These are phyloP conservation scores for Arge pagana DNA, from an alignment of 2,888 invertebrate genomes.

Conservation along the genomic window DNA sequence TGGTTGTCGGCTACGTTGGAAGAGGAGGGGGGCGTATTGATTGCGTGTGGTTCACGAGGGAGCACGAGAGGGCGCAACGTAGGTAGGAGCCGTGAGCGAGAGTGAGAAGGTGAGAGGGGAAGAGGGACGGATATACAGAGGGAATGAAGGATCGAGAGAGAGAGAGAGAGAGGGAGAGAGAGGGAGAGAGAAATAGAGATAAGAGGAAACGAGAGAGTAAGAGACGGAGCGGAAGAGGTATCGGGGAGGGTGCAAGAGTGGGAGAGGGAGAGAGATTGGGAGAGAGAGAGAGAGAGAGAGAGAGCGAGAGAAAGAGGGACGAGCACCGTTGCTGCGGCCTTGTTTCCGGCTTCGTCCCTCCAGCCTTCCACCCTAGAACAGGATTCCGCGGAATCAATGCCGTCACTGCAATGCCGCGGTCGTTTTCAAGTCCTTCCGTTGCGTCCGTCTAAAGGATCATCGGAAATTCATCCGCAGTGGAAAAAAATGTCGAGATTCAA, in stretches of 20 bases:
- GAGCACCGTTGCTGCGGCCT: constrained; percentile 37
- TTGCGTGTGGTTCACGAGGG: constrained; percentile 46
- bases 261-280: constrained; percentile 22
- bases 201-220: constrained; percentile 17
- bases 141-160: constrained; percentile 21
- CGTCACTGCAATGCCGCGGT: constrained; percentile 38
- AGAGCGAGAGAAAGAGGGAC: constrained; percentile 29
- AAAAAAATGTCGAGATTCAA: background rate
- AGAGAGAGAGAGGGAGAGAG: constrained; percentile 21
- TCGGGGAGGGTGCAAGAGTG: constrained; percentile 37
- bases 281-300: constrained; percentile 13
- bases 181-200: constrained; percentile 24
- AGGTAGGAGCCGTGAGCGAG: constrained; percentile 2
- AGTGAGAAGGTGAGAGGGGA: constrained; percentile 8
- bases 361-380: constrained; percentile 14
- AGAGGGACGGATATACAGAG: constrained; percentile 12
- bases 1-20: constrained; percentile 25
- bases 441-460: no score
- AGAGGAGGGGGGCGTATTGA: constrained; percentile 45
- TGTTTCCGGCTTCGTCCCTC: constrained; percentile 28
- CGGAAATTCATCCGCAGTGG: no score
- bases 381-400: constrained; percentile 38
- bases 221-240: constrained; percentile 35
- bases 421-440: background rate
- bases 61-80: background rate